These are phyloP conservation scores for Salmo trutta DNA, from an alignment of 2,797 vertebrate species.

Conservation along the genomic window DNA sequence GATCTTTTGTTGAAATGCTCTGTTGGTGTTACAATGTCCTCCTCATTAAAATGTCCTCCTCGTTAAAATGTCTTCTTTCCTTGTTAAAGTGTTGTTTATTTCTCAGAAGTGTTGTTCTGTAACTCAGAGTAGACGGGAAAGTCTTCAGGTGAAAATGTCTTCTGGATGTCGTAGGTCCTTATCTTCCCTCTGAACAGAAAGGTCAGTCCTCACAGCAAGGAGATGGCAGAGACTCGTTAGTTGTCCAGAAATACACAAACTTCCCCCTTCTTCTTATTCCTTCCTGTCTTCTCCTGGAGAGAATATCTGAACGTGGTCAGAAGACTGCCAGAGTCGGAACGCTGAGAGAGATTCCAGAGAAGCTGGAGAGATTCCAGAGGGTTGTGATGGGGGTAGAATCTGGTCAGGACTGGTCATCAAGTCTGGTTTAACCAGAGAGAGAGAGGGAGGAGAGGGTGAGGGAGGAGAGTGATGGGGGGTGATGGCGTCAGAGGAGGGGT, in stretches of 20 bases:
- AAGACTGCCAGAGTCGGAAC: slow-evolving; percentile 23
- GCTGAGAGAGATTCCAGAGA: slow-evolving; percentile 39
- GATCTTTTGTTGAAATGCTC: neutral
- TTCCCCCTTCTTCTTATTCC: slow-evolving; percentile 8
- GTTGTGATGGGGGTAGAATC: slow-evolving; percentile 47
- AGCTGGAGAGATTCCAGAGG: slow-evolving; percentile 47
- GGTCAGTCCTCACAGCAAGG: slow-evolving; percentile 18
- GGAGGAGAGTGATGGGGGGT: slow-evolving; percentile 31
- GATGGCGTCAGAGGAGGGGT: slow-evolving; percentile 50
- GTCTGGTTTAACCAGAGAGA: slow-evolving; percentile 54
- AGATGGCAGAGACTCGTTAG: neutral
- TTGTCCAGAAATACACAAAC: slow-evolving; percentile 2
- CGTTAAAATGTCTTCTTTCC: too few species aligned
- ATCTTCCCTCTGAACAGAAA: neutral
- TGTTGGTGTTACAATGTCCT: neutral
- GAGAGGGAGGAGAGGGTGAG: slow-evolving; percentile 14
- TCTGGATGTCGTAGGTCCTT: neutral
- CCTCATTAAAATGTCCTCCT: neutral
- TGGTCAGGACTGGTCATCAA: slow-evolving; percentile 39
- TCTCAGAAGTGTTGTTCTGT: neutral
- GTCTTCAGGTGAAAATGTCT: too few species aligned
- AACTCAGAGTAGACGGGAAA: neutral
- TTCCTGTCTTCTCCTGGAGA: slow-evolving; percentile 30
- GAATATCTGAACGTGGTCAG: slow-evolving; percentile 21
- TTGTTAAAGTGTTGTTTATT: slow-evolving; percentile 14